Base-by-base conservation (phyloP, 2,113 vertebrate species). In the Nothocercus nigrocapillus region DNA sequence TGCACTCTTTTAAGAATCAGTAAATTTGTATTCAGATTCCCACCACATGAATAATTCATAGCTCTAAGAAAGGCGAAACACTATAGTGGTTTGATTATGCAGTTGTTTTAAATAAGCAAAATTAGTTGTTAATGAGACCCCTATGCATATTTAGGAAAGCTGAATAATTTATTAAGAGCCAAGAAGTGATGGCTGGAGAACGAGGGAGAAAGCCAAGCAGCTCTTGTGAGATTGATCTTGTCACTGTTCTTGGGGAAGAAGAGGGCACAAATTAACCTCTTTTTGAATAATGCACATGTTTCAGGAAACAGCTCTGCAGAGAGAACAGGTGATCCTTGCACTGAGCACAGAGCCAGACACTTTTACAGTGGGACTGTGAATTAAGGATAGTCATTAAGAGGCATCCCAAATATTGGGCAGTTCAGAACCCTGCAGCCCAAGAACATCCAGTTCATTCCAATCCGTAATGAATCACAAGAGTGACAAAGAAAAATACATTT, bases 81-180 rank as follows among this genome's bases (percentile, higher is more conserved):
- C 82, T 91, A 88, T 91, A 96, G 96, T 73, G 80, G 84, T 95
- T 94, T 97, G 95, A 97, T 97, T 97, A 97, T 86, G 90, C 95
- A 91, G 88, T 97, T 97, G 95, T 96, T 97, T 97, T 97, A 96
- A 97, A 97, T 96, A 96, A 97, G 95, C 93, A 97, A 93, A 97
- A 96, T 96, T 93, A 96, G 96, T 90, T 96, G 96, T 97, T 97
- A 97, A 97, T 97, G 96, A 97, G 94, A 92, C 90, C 94, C 96
- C 94, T 89, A 88, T 96, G 96, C 93, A 97, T 97, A 97, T 97
- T 97, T 97, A 96, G 95, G 86, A 87, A 97, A 86, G 82, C 87
- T 96, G 96, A 96, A 95, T 97, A 95, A 97, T 97, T 93, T 95
- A 96, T 95, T 91, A 95, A 70, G 82, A 95, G 72, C 67, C 74